Conservation (phyloP, 2,113 vertebrate genomes). For the Hylia prasina region DNA sequence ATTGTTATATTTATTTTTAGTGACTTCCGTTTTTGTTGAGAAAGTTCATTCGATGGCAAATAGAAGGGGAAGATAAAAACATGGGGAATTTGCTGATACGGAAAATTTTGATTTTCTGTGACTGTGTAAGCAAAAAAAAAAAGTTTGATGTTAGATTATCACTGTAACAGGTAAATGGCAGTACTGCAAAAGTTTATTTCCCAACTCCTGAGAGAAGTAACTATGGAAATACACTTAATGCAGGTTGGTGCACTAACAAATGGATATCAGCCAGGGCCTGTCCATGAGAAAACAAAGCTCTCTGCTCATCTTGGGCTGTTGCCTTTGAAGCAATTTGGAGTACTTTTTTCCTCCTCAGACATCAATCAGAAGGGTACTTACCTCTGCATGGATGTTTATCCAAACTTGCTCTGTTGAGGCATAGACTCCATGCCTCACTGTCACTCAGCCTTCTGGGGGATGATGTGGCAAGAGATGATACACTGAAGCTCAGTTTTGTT, state of each 20-base stretch:
- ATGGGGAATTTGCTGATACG: neutral
- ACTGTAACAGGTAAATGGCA: neutral
- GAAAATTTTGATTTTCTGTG: neutral
- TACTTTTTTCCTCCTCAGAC: neutral
- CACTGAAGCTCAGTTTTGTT: neutral
- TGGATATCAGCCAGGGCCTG: neutral
- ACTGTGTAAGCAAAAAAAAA: neutral
- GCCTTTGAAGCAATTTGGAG: neutral
- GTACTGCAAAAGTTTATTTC: neutral
- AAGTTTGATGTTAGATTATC: neutral
- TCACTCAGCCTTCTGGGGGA: neutral
- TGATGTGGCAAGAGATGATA: neutral
- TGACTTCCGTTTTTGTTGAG: neutral
- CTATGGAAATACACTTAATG: neutral
- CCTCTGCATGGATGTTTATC: neutral
- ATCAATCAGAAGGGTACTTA: neutral
- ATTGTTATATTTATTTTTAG: neutral
- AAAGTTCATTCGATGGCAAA: neutral
- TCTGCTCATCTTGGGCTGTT: neutral
- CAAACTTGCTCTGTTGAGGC: rapidly evolving
- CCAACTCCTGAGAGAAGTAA: neutral
- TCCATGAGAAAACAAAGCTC: neutral
- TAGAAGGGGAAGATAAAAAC: neutral
- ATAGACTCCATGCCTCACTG: neutral
- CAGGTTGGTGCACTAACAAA: neutral